These are phyloP conservation scores for Archegozetes longisetosus DNA, from an alignment of 1,140 invertebrate genomes.

Conservation along the genomic window DNA sequence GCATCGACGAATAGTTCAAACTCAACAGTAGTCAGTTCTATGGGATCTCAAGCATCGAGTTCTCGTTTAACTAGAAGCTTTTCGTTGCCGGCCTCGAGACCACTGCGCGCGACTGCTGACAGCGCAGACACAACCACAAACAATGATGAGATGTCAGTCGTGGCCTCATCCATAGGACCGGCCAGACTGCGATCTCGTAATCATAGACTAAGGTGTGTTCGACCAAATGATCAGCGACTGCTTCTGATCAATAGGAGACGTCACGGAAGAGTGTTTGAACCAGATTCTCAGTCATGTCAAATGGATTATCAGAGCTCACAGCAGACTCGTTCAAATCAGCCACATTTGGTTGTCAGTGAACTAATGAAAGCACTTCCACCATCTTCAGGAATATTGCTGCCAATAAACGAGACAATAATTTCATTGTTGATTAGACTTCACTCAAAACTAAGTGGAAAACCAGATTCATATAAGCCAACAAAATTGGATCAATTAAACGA, in stretches of 20 bases:
- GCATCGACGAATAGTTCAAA: neutral
- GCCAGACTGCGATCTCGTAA: neutral
- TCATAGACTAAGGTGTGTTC: neutral
- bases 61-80: neutral
- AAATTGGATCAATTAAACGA: slow-evolving; percentile 18
- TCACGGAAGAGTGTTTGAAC: neutral
- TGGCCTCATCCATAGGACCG: neutral
- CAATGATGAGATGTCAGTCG: neutral
- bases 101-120: neutral
- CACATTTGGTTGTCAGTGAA: neutral
- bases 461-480: slow-evolving; percentile 52
- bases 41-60: too few species aligned
- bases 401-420: slow-evolving; percentile 68
- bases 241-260: neutral
- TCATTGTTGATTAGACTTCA: slow-evolving; percentile 81
- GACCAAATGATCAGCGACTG: neutral
- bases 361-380: neutral
- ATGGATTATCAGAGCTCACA: neutral
- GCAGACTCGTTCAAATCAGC: neutral
- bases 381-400: neutral
- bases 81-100: neutral
- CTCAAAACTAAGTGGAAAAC: slow-evolving; percentile 62
- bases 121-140: neutral
- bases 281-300: neutral
- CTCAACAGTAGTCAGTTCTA: too few species aligned